Conservation (phyloP, 2,888 invertebrate genomes). For the Agrotis exclamationis region DNA sequence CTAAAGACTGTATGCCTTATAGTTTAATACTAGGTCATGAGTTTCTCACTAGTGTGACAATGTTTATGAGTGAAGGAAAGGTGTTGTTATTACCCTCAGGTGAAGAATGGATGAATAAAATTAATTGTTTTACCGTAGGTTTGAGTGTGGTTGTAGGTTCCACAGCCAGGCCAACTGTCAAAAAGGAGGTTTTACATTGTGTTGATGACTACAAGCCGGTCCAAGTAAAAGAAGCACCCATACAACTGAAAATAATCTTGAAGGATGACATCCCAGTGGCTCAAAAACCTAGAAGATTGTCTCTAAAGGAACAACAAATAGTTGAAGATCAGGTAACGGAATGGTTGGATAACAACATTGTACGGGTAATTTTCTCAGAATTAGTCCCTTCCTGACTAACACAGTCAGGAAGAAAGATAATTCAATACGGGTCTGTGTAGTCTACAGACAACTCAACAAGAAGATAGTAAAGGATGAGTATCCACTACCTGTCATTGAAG, state of each 20-base stretch:
- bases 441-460: not conserved
- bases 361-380: not conserved
- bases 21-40: not conserved
- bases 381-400: not conserved
- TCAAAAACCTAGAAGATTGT: constrained; percentile 3
- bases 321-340: not conserved
- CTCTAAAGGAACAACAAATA: not conserved
- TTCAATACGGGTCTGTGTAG: not conserved
- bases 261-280: not conserved
- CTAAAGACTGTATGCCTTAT: no score
- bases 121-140: no score
- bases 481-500: not conserved
- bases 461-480: not conserved
- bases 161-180: no score
- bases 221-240: no score
- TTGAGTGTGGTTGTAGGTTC: no score
- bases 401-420: not conserved
- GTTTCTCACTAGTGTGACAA: no score
- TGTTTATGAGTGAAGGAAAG: no score
- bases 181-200: no score
- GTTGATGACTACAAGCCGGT: no score
- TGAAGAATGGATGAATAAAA: no score
- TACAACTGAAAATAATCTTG: no score
- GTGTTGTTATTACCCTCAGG: no score
- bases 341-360: not conserved